Evolutionary conservation across 2,797 vertebrate genomes (phyloP).

Genomic region (Mus spretus): DNA sequence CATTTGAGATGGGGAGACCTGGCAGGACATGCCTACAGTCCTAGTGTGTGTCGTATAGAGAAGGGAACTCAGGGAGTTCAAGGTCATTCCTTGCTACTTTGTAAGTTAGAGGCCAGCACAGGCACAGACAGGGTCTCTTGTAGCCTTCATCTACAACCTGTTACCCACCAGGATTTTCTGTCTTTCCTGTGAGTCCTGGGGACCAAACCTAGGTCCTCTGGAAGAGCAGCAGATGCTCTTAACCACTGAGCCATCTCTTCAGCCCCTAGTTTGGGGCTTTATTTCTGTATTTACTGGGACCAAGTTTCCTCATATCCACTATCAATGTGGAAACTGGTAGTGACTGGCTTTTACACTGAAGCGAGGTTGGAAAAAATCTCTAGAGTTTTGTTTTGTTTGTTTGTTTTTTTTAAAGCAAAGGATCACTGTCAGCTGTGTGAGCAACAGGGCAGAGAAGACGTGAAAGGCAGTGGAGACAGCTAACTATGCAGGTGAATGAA

Average conservation of each 20-base stretch:
- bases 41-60: background rate
- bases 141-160: background rate
- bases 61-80: background rate
- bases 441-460: background rate
- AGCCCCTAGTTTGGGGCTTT: background rate
- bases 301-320: background rate
- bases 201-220: background rate
- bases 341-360: constrained; percentile 49
- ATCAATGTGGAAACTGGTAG: background rate
- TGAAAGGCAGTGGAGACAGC: background rate
- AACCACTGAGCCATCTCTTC: too few relatives aligned
- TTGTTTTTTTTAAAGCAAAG: background rate
- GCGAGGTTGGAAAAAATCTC: constrained; percentile 53
- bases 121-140: too few relatives aligned
- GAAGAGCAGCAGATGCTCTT: background rate
- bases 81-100: background rate
- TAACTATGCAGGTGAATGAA: background rate
- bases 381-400: background rate
- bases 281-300: background rate
- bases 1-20: background rate
- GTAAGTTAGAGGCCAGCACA: background rate
- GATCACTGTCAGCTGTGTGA: background rate
- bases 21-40: background rate
- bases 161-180: too few relatives aligned
- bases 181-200: background rate